Evolutionary conservation across 2,888 invertebrate genomes (phyloP), one percentile per base, ranked within the genome.

Genomic region (Pyrochroa serraticornis): DNA sequence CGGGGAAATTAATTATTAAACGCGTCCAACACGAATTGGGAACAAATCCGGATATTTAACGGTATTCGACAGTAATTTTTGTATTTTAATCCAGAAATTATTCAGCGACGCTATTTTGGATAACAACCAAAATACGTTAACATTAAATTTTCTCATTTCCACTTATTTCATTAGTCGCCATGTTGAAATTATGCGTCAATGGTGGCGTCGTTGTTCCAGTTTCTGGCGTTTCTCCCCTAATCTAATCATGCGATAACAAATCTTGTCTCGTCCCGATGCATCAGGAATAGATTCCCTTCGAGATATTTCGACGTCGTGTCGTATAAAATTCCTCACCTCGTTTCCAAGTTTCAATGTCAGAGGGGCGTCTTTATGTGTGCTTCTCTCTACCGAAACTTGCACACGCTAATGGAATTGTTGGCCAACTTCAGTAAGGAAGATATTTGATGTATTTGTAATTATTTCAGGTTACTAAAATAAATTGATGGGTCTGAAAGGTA

Each of bases 321-420:
- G 42, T 7, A 37, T 30, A 51, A 51, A 43, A 44, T 44, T 51
- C 44, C 14, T 42, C 50, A 41, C 48, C 41, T 41, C 39, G 39
- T 48, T 22, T 48, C 39, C 8, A 50, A 50, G 50, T 42, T 50
- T 42, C 44, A 42, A 49, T 35, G 42, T 49, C 41, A 32, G 48
- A 13, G 39, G 32, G 38, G 32, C 13, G 22, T 22, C 22, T 48
- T 48, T 48, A 48, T 33, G 48, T 33, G 37, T 31, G 47, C 22
- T 33, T 41, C 12, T 41, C 13, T 22, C 5, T 22, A 5, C 22
- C 22, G 22, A 22, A 32, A 41, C 41, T 37, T 43, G 42, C 30
- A 44, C 10, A 36, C 51, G 10, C 32, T 43, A 51, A 51, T 51
- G 51, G 51, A 51, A 44, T 50, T 42, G 41, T 50, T 35, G 50